Conservation (phyloP, 2,888 invertebrate genomes). For the Torymus texanus region DNA sequence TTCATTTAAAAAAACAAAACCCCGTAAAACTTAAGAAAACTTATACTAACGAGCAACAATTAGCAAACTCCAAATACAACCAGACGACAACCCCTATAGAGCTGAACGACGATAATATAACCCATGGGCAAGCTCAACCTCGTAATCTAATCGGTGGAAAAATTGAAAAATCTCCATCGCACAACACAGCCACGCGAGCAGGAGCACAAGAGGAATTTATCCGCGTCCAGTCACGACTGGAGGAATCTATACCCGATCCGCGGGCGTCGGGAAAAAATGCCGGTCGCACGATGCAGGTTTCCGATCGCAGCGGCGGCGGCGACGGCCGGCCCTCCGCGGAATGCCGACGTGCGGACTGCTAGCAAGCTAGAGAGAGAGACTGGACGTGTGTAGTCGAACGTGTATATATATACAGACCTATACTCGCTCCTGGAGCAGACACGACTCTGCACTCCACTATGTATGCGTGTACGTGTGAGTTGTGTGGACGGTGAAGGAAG, state of each 20-base stretch:
- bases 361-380: no score
- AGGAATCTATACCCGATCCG: conserved; percentile 13
- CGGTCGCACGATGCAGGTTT: conserved; percentile 53
- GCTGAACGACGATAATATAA: no score
- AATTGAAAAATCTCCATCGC: no score
- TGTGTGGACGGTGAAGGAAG: conserved; percentile 3
- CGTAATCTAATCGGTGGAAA: no score
- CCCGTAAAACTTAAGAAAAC: no score
- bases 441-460: no score
- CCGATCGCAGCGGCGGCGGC: conserved; percentile 38
- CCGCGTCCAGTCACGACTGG: conserved; percentile 43
- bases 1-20: no score
- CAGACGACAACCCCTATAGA: no score
- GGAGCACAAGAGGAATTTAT: conserved; percentile 35
- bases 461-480: background rate
- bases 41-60: no score
- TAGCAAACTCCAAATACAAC: no score
- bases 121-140: no score
- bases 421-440: no score
- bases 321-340: background rate
- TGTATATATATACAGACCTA: background rate
- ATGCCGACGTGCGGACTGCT: conserved; percentile 5
- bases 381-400: background rate
- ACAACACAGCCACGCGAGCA: background rate
- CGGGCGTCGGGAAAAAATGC: conserved; percentile 45